Evolutionary conservation across 2,797 vertebrate species (phyloP), one percentile per base, ranked within the genome.

Genomic region (Dermochelys coriacea): DNA sequence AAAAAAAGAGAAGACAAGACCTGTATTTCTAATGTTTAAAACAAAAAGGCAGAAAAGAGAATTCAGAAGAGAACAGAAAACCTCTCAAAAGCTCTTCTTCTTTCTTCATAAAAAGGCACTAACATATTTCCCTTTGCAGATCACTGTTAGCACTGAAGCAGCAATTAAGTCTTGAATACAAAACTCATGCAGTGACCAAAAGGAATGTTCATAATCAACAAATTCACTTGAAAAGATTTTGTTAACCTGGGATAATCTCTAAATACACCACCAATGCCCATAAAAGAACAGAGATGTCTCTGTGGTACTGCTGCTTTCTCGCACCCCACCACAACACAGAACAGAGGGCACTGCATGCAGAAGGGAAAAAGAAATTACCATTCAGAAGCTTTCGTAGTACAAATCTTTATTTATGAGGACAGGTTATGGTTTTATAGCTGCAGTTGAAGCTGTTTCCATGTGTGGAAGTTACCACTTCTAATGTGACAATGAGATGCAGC

Each of bases 401-500:
- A 4, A 5, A 75, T 52, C 3, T 61, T 15, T 27, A 19, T 12
- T 84, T 31, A 47, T 34, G 49, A n/a, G 54, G 19, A 88, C 45
- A 83, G 78, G 41, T 0, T 51, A 50, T 29, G 10, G 45, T 93
- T 87, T 80, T 89, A 61, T 81, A 94, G 78, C 41, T 88, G 29
- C 23, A 37, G 16, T 15, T 88, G 51, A 95, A 96, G 71, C 74
- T 93, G 81, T 51, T 94, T 68, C 51, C 51, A 41, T 3, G 54
- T 31, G 88, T 55, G 54, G 88, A 93, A 91, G 77, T 50, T 82
- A 23, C 75, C 90, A 54, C 94, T 79, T 84, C 82, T 54, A 45
- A 50, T 54, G 88, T 57, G 94, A 86, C 83, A 94, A 49, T 27
- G 91, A 96, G 86, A 95, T 71, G 81, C 85, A 93, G 81, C 0